Evolutionary conservation across 2,797 vertebrate genomes (phyloP), one percentile per base, ranked within the genome.

Genomic region (Anomalospiza imberbis): DNA sequence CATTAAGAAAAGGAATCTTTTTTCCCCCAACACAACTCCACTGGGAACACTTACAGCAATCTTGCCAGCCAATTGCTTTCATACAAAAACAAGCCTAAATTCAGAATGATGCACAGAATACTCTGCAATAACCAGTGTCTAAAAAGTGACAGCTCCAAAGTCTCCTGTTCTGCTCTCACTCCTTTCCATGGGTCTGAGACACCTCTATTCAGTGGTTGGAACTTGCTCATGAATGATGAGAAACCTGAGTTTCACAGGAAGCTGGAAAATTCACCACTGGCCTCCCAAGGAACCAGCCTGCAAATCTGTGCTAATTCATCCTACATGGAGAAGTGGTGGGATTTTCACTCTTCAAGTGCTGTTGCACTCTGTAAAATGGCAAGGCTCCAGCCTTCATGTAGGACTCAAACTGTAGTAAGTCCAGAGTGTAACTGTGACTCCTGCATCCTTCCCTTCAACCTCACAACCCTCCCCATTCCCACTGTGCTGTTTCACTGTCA

Each of bases 11-110:
- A 61, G 5, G 17, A 78, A 50, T 40, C 1, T 61, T 81, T 54
- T 44, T 45, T 16, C 28, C 15, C 76, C n/a, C 53, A 74, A 25
- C 34, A 88, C 34, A 84, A 32, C 28, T 91, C 24, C 50, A 36
- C 66, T 55, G 78, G 91, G 79, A 92, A 93, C 34, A 76, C 55
- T 94, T 82, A 65, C 47, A 62, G 66, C 32, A 76, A 20, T 76
- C 78, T 67, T 86, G 53, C 63, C 89, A 94, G 72, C 77, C 88
- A 79, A 57, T 66, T 91, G 45, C 71, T 91, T 88, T 90, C 42
- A 22, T 53, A 84, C 28, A 74, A 92, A 95, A 96, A 73, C 84
- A 87, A 85, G 58, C 38, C 47, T 85, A 34, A 90, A 88, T 71
- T 82, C 85, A 85, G 85, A 81, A 79, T 24, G 77, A 81, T 85